These are phyloP conservation scores for Darevskia nairensis DNA, from an alignment of 2,797 vertebrate genomes.

Conservation along the genomic window DNA sequence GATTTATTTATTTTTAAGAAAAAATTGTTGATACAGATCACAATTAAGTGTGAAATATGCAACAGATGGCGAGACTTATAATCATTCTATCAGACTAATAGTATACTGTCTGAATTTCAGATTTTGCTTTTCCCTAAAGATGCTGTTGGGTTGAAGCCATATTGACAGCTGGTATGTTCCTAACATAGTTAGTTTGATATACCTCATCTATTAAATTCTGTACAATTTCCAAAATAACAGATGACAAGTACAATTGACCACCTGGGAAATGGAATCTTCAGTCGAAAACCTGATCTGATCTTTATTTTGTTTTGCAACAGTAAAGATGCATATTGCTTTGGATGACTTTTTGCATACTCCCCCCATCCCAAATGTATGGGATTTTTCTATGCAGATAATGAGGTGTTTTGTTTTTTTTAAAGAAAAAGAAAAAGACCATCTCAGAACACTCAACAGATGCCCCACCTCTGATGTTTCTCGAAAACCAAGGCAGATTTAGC, in stretches of 20 bases:
- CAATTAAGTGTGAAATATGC: conserved; percentile 79
- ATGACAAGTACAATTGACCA: conserved; percentile 82
- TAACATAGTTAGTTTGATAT: conserved; percentile 83
- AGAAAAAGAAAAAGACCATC: conserved; percentile 35
- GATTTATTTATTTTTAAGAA: conserved; percentile 63
- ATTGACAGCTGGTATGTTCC: conserved; percentile 81
- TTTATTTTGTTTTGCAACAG: conserved; percentile 49
- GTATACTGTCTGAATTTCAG: conserved; percentile 74
- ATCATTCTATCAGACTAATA: conserved; percentile 81
- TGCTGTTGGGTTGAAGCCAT: conserved; percentile 78
- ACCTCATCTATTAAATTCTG: conserved; percentile 83
- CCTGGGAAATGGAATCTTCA: conserved; percentile 79
- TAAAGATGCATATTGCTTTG: conserved; percentile 49
- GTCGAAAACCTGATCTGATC: conserved; percentile 68
- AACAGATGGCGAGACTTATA: conserved; percentile 82
- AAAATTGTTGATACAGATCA: conserved; percentile 72
- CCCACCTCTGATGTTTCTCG: conserved; percentile 40
- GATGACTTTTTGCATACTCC: conserved; percentile 38
- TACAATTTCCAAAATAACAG: conserved; percentile 82
- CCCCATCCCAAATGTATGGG: conserved; percentile 46
- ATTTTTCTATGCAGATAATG: conserved; percentile 51
- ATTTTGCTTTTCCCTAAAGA: conserved; percentile 80
- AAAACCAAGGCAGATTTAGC: conserved; percentile 45
- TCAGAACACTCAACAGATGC: conserved; percentile 56
- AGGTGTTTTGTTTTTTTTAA: conserved; percentile 12